These are phyloP conservation scores for Clamator glandarius DNA, from an alignment of 2,797 vertebrate genomes.

Conservation along the genomic window DNA sequence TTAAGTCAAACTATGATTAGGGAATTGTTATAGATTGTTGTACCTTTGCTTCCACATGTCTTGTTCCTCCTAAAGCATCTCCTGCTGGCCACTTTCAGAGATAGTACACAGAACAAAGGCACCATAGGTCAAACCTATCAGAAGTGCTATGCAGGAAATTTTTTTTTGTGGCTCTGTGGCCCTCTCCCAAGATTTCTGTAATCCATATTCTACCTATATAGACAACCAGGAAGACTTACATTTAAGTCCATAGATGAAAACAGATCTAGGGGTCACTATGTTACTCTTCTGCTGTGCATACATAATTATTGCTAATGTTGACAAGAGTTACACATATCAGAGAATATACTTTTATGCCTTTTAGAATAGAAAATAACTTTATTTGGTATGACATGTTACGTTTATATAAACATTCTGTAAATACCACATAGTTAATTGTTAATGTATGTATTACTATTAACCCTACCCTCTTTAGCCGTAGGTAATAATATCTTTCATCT, in stretches of 20 bases:
- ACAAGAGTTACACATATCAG: not conserved
- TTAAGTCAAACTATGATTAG: not conserved
- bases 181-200: not conserved
- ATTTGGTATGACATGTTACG: not conserved
- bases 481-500: conserved; percentile 15
- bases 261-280: not conserved
- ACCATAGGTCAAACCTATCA: not conserved
- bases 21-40: not conserved
- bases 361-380: not conserved
- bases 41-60: not conserved
- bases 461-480: conserved; percentile 11
- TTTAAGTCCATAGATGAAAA: not conserved
- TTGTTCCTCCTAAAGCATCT: not conserved
- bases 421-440: conserved; percentile 40
- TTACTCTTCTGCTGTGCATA: not conserved
- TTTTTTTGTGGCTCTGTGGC: not conserved
- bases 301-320: not conserved
- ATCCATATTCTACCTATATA: not conserved
- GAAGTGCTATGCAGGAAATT: not conserved
- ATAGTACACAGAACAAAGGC: not conserved
- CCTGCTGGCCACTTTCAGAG: not conserved
- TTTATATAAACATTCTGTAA: conserved; percentile 17
- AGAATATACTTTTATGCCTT: not conserved
- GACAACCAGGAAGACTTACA: not conserved
- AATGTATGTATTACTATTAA: conserved; percentile 21